Evolutionary conservation across 2,888 invertebrate species (phyloP).

Genomic region (Eupelmus urozonus): DNA sequence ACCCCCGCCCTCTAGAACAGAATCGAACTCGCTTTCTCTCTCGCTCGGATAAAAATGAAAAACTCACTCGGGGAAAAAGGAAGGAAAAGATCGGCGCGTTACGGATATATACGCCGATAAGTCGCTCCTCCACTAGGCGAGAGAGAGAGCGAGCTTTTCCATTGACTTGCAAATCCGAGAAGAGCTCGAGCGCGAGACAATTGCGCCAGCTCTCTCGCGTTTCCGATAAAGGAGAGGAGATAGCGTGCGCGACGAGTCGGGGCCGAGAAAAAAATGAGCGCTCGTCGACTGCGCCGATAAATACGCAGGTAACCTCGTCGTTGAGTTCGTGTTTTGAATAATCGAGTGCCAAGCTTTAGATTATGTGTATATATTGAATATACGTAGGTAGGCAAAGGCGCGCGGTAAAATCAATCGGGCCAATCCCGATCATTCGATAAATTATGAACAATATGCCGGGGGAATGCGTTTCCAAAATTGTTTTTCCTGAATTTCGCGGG

Average conservation of each 20-base stretch:
- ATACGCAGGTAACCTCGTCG: conserved; percentile 32
- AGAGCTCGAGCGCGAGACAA: conserved; percentile 55
- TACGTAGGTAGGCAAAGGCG: too few species aligned
- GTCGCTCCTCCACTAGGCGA: conserved; percentile 46
- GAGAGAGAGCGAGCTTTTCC: conserved; percentile 56
- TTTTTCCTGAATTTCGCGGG: conserved; percentile 12
- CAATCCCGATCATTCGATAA: conserved; percentile 40
- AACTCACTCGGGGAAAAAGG: background rate
- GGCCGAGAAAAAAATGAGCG: too few species aligned
- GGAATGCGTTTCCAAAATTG: background rate
- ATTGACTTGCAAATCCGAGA: conserved; percentile 66
- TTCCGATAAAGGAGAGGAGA: conserved; percentile 7
- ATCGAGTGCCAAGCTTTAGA: conserved; percentile 20
- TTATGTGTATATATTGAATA: background rate
- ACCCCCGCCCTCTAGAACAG: background rate
- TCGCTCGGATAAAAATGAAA: background rate
- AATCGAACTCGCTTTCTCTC: background rate
- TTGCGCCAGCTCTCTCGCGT: conserved; percentile 28
- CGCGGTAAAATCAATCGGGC: conserved; percentile 45
- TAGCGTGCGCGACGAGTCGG: conserved; percentile 1
- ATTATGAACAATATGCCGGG: conserved; percentile 24
- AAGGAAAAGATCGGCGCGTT: background rate
- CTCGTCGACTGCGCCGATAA: conserved; percentile 14
- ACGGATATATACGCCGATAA: conserved; percentile 28
- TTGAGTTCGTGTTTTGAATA: conserved; percentile 44